phyloP scores from a whole-genome alignment of 2,888 invertebrate genomes.

The Drepanosiphum platanoidis region DNA sequence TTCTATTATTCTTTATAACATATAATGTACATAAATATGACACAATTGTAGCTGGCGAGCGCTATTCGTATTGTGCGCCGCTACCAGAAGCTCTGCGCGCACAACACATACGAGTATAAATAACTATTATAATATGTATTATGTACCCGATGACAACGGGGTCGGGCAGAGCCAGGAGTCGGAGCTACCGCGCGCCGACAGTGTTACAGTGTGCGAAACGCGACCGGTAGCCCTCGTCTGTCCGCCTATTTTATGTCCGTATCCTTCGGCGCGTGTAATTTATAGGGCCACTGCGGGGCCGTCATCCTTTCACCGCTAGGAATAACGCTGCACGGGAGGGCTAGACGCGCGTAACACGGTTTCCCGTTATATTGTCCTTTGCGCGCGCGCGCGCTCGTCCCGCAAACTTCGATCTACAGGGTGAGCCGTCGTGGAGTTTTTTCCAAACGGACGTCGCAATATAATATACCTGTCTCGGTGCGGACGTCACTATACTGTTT shows the following conservation, averaged over 20 bases:
- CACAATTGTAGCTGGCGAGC: neutral
- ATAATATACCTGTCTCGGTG: too few species aligned
- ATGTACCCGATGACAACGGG: constrained; percentile 56
- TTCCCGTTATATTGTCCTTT: neutral
- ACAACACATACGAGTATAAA: neutral
- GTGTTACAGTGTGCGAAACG: constrained; percentile 3
- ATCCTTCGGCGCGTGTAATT: neutral
- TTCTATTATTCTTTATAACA: neutral
- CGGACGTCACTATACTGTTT: too few species aligned
- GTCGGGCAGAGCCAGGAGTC: constrained; percentile 19
- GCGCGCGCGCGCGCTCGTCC: too few species aligned
- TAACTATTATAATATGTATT: too few species aligned
- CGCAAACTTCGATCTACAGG: neutral
- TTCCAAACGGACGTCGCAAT: too few species aligned
- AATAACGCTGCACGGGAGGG: constrained; percentile 23
- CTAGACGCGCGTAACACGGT: neutral
- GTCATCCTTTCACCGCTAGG: constrained; percentile 25
- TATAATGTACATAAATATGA: neutral
- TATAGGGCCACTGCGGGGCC: neutral
- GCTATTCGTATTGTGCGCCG: too few species aligned
- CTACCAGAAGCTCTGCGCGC: neutral
- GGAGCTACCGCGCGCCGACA: neutral
- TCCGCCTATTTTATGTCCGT: constrained; percentile 29
- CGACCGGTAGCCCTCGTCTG: constrained; percentile 52
- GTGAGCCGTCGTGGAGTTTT: too few species aligned